Base-by-base conservation (phyloP, 2,113 vertebrate species). In the Cichladusa arquata region DNA sequence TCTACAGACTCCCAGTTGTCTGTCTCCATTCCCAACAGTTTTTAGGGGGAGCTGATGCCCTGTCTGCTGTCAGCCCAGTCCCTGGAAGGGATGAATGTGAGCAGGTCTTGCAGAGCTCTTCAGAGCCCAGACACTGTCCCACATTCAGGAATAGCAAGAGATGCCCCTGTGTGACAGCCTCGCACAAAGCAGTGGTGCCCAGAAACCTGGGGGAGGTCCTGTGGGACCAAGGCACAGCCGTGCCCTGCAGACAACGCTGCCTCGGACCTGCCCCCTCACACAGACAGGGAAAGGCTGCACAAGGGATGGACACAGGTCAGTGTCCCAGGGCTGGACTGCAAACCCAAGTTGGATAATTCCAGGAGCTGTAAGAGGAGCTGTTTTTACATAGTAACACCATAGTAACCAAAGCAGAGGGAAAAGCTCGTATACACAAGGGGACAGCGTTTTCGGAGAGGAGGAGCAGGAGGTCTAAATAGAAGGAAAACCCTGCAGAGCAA, bases 211-310 rank as follows among this genome's bases (percentile, higher is more conserved):
- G 86, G 31, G 2, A 36, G 45, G 14, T 66, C 36, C 83, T 1
- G 0, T 18, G 31, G 45, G 54, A 81, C 2, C 4, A 0, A 61
- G 73, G 14, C 36, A 38, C 3, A 1, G 65, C 67, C 0, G 0
- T 84, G 88, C 28, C 47, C 70, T 17, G 57, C 19, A 7, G 38
- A 25, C 1, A 4, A 1, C 4, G 8, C 57, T 64, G 76, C 83
- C 42, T 18, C 7, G 1, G 23, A 26, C 28, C 69, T 3, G 4
- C 44, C 90, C 42, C 73, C 56, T 5, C 1, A 0, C 65, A 26
- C 51, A 34, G 17, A 33, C 42, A 4, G 15, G 62, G 76, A 60
- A 22, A 72, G 48, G 50, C 44, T 47, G 16, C 31, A 48, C 20
- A 34, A 54, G 50, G n/a, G 36, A 40, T 0, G 3, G 71, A 24